A percentile compares a stretch with the other conserved stretches of the same genome.
Evolutionary conservation across 2,113 vertebrate species (phyloP).

Genomic region (Tricholaema leucomelas): DNA sequence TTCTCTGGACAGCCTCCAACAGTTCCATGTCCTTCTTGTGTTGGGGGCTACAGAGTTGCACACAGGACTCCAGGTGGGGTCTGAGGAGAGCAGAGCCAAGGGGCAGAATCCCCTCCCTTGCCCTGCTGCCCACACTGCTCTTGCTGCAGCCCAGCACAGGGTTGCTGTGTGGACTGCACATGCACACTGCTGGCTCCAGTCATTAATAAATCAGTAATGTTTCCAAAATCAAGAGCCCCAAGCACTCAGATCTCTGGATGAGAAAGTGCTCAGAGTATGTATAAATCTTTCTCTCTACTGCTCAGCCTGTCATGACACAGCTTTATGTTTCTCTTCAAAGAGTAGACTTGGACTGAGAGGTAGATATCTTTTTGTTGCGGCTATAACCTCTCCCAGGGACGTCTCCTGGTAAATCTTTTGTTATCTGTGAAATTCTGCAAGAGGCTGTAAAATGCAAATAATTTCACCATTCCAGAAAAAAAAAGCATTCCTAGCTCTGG

Average conservation of each 20-base stretch:
- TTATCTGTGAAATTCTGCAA: conserved; percentile 39
- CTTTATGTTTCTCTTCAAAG: not conserved
- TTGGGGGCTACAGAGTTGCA: no score
- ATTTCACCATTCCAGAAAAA: not conserved
- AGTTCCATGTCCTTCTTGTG: no score
- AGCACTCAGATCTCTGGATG: not conserved
- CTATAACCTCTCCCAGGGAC: not conserved
- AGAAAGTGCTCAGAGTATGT: not conserved
- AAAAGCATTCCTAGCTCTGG: not conserved
- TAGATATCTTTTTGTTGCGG: not conserved
- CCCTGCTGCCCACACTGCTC: no score
- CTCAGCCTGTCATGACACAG: not conserved
- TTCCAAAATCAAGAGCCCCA: not conserved
- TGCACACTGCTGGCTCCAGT: no score
- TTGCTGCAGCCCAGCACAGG: no score
- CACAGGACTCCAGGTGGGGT: no score
- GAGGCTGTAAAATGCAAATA: conserved; percentile 12
- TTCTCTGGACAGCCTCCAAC: no score
- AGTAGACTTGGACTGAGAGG: not conserved
- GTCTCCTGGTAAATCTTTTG: not conserved
- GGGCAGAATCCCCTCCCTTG: no score
- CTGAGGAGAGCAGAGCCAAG: no score
- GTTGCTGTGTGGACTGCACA: no score
- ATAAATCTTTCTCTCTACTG: not conserved
- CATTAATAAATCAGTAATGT: not conserved